These are phyloP conservation scores for Metallyticus violacea DNA, from an alignment of 2,888 invertebrate species.

Conservation along the genomic window DNA sequence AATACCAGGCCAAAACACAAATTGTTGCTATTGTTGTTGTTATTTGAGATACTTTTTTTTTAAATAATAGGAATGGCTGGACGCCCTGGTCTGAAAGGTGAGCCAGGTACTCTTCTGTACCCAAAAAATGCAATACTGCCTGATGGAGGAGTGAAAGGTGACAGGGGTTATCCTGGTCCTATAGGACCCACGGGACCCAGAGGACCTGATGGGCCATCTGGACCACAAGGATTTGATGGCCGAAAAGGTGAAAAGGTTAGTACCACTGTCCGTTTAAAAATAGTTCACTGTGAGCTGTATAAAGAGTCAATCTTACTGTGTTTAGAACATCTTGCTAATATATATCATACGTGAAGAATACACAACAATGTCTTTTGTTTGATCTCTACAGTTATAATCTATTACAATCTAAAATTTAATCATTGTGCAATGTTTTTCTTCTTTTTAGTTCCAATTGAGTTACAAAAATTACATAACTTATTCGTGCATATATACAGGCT, in stretches of 20 bases:
- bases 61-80: conserved; percentile 39
- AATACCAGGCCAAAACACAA: no score
- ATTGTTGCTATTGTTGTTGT: not conserved
- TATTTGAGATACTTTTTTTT: conserved; percentile 23
- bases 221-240: conserved; percentile 40
- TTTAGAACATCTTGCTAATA: no score
- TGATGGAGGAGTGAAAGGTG: conserved; percentile 49
- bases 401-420: no score
- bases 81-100: conserved; percentile 38
- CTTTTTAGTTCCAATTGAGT: no score
- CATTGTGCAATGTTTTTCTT: no score
- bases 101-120: conserved; percentile 20
- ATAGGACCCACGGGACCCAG: conserved; percentile 38
- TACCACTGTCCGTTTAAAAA: not conserved
- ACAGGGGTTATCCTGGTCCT: conserved; percentile 54
- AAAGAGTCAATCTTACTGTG: no score
- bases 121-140: conserved; percentile 19
- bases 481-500: no score
- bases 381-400: no score
- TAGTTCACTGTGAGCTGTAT: not conserved
- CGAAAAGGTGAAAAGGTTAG: conserved; percentile 38
- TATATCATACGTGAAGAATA: no score
- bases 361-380: no score
- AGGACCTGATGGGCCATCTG: conserved; percentile 37
- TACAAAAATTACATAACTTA: no score